phyloP scores from a whole-genome alignment of 2,888 invertebrate species.

The Drosophila maculinotata region DNA sequence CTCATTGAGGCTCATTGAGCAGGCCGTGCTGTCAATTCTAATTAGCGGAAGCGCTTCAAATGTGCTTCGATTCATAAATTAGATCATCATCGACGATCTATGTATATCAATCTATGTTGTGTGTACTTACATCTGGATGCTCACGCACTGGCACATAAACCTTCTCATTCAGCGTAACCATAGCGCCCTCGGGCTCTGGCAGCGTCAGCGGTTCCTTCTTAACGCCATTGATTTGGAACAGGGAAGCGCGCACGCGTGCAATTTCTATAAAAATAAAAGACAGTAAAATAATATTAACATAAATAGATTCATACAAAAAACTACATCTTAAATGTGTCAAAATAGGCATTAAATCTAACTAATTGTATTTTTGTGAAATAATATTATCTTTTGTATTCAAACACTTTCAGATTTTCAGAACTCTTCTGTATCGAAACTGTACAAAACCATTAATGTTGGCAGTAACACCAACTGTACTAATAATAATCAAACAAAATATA shows the following conservation, averaged over 20 bases:
- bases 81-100: slow-evolving; percentile 58
- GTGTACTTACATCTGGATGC: slow-evolving; percentile 98
- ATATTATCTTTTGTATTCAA: no score
- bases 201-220: slow-evolving; percentile 96
- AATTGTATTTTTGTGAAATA: no score
- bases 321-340: neutral
- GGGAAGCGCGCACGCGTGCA: slow-evolving; percentile 97
- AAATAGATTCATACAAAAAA: neutral
- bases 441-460: no score
- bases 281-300: slow-evolving; percentile 13
- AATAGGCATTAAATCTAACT: neutral
- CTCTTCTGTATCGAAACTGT: no score
- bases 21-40: slow-evolving; percentile 76
- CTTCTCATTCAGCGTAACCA: slow-evolving; percentile 98
- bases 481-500: neutral
- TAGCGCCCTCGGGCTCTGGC: slow-evolving; percentile 95
- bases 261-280: slow-evolving; percentile 93
- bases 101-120: neutral
- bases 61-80: slow-evolving; percentile 70
- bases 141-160: slow-evolving; percentile 99
- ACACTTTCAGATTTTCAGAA: no score
- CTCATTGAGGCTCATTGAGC: slow-evolving; percentile 79
- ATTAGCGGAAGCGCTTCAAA: slow-evolving; percentile 81
- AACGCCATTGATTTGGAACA: slow-evolving; percentile 99
- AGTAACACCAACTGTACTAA: no score